These are phyloP conservation scores for Ceratothoa steindachneri DNA, from an alignment of 2,888 invertebrate species.

Conservation along the genomic window DNA sequence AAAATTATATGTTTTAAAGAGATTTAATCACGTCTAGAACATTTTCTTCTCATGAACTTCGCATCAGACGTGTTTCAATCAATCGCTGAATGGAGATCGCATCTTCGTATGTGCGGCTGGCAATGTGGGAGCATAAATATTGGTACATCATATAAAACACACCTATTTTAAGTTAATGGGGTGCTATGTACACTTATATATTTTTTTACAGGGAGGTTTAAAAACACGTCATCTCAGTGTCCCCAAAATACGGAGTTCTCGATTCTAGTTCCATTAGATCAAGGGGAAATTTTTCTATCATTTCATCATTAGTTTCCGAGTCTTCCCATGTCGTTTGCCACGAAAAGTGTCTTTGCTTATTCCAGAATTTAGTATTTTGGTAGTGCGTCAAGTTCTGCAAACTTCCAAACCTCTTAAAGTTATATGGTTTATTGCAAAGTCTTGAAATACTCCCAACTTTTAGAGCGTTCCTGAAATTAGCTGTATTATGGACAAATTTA, in stretches of 20 bases:
- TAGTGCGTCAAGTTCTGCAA: neutral
- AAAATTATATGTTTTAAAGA: no score
- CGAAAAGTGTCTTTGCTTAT: no score
- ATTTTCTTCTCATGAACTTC: no score
- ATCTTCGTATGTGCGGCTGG: no score
- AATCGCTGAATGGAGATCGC: no score
- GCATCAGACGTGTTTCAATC: no score
- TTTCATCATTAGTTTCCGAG: neutral
- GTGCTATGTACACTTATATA: no score
- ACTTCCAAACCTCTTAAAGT: neutral
- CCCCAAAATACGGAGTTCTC: neutral
- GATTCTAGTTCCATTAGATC: neutral
- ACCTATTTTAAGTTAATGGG: no score
- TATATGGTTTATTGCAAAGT: neutral
- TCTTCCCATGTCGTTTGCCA: neutral
- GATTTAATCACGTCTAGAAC: no score
- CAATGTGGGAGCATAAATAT: no score
- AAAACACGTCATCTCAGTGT: neutral
- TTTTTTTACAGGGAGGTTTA: no score
- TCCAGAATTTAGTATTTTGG: neutral
- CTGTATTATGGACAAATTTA: neutral
- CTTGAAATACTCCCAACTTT: neutral
- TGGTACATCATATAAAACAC: no score
- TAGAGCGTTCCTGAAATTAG: neutral
- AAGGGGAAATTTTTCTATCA: neutral